phyloP scores from a whole-genome alignment of 2,797 vertebrate genomes.

The Leuciscus waleckii region DNA sequence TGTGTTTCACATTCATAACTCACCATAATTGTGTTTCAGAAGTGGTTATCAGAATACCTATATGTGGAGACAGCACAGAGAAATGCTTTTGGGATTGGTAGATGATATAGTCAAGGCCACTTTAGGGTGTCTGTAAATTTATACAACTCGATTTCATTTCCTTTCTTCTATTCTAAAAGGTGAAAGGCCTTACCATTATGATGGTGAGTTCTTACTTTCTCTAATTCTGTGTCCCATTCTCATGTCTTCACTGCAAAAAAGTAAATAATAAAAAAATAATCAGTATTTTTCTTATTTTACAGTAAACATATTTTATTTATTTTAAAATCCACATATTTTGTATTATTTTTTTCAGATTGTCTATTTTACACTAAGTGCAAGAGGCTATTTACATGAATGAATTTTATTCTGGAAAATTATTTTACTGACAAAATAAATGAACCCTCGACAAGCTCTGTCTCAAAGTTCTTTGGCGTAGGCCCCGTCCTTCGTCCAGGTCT shows the following conservation, averaged over 20 bases:
- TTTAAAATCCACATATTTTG: background rate
- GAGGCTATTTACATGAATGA: background rate
- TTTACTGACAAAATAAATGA: too few relatives aligned
- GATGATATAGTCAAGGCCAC: conserved; percentile 48
- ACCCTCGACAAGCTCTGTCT: too few relatives aligned
- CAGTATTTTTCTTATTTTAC: background rate
- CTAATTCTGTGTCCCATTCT: background rate
- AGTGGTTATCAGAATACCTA: conserved; percentile 76
- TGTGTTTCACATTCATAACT: conserved; percentile 74
- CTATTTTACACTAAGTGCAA: background rate
- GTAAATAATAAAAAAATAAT: background rate
- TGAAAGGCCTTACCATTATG: background rate
- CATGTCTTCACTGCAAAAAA: background rate
- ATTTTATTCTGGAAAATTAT: too few relatives aligned
- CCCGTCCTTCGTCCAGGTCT: too few relatives aligned
- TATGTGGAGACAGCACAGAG: conserved; percentile 61
- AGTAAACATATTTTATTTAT: background rate
- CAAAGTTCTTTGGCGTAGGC: too few relatives aligned
- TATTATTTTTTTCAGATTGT: background rate
- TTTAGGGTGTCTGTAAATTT: conserved; percentile 3
- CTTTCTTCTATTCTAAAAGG: background rate
- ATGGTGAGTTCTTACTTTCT: background rate
- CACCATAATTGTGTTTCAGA: conserved; percentile 83
- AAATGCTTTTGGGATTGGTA: conserved; percentile 62
- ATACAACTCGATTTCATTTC: background rate